Percentiles rank a stretch among this genome's conserved stretches.
phyloP scores from a whole-genome alignment of 1,140 invertebrate genomes.

The Bathynomus jamesi region DNA sequence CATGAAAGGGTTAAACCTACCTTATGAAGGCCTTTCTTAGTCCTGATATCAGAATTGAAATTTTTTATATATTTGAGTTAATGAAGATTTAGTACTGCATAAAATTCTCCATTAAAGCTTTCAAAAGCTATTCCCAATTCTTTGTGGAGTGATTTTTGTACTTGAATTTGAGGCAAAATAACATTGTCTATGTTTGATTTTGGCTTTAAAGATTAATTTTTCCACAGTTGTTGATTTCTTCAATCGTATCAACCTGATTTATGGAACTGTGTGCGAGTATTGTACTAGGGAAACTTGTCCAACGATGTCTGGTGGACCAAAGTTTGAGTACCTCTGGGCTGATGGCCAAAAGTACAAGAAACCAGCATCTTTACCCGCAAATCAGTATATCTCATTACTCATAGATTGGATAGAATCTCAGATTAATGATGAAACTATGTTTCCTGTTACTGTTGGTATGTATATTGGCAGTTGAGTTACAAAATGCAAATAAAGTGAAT shows the following conservation, averaged over 20 bases:
- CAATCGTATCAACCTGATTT: constrained; percentile 89
- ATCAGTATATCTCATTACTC: constrained; percentile 73
- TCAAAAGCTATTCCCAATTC: too few species aligned
- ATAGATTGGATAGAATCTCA: constrained; percentile 94
- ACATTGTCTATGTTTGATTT: too few species aligned
- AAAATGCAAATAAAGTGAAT: too few species aligned
- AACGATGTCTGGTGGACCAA: constrained; percentile 80
- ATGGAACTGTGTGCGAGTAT: constrained; percentile 80
- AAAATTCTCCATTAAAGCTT: too few species aligned
- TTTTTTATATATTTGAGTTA: too few species aligned
- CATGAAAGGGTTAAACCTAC: too few species aligned
- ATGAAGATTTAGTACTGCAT: too few species aligned
- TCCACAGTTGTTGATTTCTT: constrained; percentile 96
- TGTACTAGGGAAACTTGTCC: constrained; percentile 80
- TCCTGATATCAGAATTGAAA: too few species aligned
- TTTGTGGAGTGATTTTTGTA: too few species aligned
- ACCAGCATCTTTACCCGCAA: constrained; percentile 77
- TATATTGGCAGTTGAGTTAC: constrained; percentile 21
- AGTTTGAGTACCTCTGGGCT: constrained; percentile 90
- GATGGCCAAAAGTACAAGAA: constrained; percentile 73
- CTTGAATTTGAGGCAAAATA: too few species aligned
- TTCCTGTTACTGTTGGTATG: constrained; percentile 68
- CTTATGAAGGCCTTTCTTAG: too few species aligned
- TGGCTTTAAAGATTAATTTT: too few species aligned
- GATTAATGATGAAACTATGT: constrained; percentile 83